Evolutionary conservation across 2,797 vertebrate species (phyloP), one percentile per base, ranked within the genome.

Genomic region (Sphenodon punctatus): DNA sequence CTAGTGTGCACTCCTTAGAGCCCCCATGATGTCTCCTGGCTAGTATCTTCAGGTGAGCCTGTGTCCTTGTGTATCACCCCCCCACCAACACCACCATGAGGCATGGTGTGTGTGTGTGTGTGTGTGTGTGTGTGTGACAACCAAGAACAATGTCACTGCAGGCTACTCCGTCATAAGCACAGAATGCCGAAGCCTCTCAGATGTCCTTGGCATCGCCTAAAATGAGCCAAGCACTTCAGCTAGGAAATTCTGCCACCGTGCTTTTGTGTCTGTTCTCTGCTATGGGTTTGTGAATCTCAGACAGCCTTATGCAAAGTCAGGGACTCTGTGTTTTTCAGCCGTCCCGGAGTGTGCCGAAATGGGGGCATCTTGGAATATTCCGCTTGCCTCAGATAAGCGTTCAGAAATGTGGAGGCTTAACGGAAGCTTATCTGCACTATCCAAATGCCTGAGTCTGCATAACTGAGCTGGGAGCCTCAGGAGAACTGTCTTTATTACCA

Each of bases 11-110:
- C n/a, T n/a, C n/a, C n/a, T n/a, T n/a, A n/a, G n/a, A n/a, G n/a
- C n/a, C n/a, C n/a, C n/a, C n/a, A n/a, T n/a, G n/a, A n/a, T n/a
- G n/a, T 10, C 46, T 38, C 2, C 1, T 0, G 22, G 49, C n/a
- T n/a, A 3, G 17, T 10, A 2, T 1, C 34, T 9, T 78, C 0
- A 0, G 38, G 3, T 49, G 25, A 49, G 6, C 49, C 49, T 25
- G 2, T 15, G 10, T 42, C 13, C 8, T n/a, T n/a, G 38, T 15
- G 10, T 41, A 51, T 13, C 2, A 1, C 49, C 55, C 65, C 58
- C 43, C 1, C 17, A 45, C 8, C 20, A 22, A 46, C 8, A 10
- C 45, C 20, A 46, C 45, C n/a, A n/a, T n/a, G n/a, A n/a, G n/a
- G n/a, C n/a, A n/a, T n/a, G n/a, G n/a, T n/a, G n/a, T n/a, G n/a